These are phyloP conservation scores for Pollicipes pollicipes DNA, from an alignment of 1,140 invertebrate genomes.

Conservation along the genomic window DNA sequence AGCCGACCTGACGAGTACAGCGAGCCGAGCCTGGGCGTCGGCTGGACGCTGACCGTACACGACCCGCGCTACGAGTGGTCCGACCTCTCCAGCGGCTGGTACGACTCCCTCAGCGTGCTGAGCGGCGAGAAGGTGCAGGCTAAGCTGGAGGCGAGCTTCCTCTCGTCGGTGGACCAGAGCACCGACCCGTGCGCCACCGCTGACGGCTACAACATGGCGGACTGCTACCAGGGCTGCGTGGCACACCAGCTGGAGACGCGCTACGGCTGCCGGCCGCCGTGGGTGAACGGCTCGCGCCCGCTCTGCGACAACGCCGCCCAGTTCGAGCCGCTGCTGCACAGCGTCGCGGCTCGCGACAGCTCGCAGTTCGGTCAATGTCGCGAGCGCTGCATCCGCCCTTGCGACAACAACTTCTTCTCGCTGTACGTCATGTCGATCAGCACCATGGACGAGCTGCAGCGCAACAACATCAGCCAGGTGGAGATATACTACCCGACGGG, in stretches of 20 bases:
- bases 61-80: not conserved
- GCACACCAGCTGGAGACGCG: not conserved
- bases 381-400: not conserved
- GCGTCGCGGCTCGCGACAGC: not conserved
- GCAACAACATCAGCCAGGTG: not conserved
- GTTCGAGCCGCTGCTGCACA: not conserved
- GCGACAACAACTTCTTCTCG: not conserved
- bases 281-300: not conserved
- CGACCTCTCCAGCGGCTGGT: not conserved
- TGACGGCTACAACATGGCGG: not conserved
- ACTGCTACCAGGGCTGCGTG: not conserved
- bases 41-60: not conserved
- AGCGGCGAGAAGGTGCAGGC: not conserved
- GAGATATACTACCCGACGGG: not conserved
- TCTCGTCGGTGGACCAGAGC: not conserved
- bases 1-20: not conserved
- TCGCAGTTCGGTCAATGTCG: not conserved
- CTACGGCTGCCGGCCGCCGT: not conserved
- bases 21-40: not conserved
- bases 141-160: not conserved
- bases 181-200: not conserved
- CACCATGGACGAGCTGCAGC: not conserved
- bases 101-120: not conserved
- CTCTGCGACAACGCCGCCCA: not conserved
- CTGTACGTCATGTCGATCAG: not conserved